A percentile compares a stretch with the other conserved stretches of the same genome.
These are phyloP conservation scores for Heteropelma amictum DNA, from an alignment of 2,888 invertebrate species.

Conservation along the genomic window DNA sequence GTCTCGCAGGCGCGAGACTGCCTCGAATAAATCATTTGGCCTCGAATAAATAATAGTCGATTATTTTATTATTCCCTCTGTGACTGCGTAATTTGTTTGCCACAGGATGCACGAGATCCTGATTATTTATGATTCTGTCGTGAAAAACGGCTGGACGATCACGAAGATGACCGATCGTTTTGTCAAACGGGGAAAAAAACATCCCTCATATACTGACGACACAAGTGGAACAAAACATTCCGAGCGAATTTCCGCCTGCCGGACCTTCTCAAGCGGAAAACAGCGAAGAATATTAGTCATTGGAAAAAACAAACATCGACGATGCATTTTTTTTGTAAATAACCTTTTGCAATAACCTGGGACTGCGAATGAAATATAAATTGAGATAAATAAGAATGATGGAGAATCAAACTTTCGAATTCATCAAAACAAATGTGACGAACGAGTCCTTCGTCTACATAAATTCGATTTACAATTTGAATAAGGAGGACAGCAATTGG, in stretches of 20 bases:
- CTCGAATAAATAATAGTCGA: background rate
- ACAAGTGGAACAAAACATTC: background rate
- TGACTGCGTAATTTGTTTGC: background rate
- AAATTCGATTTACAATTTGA: constrained; percentile 81
- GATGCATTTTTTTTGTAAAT: no score
- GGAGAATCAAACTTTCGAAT: constrained; percentile 35
- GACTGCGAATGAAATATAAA: background rate
- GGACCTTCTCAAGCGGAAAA: no score
- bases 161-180: constrained; percentile 4
- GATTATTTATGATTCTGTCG: constrained; percentile 31
- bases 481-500: constrained; percentile 92
- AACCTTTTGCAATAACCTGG: no score
- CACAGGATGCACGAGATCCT: background rate
- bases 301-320: background rate
- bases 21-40: no score
- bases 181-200: background rate
- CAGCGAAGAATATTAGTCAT: no score
- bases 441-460: constrained; percentile 63
- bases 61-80: constrained; percentile 36
- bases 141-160: background rate
- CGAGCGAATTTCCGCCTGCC: background rate
- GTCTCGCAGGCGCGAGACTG: no score
- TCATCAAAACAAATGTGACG: constrained; percentile 57
- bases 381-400: no score
- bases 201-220: background rate